Evolutionary conservation across 1,140 invertebrate genomes (phyloP).

Genomic region (Nomia melanderi): DNA sequence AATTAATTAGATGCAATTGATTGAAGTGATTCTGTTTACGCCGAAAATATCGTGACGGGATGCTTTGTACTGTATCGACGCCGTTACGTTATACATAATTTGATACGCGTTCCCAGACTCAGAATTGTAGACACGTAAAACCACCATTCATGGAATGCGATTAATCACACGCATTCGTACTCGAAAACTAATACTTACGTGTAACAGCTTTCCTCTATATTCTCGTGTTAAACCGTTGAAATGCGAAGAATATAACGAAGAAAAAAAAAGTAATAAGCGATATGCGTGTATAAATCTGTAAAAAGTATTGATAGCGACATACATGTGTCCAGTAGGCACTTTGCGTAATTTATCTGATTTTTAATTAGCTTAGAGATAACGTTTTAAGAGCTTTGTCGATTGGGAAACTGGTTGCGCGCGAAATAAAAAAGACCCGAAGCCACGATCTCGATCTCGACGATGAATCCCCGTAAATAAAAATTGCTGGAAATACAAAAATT

Average conservation of each 20-base stretch:
- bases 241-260: not conserved
- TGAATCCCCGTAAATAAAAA: conserved; percentile 4
- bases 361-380: conserved; percentile 22
- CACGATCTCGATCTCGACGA: not conserved
- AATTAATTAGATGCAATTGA: not conserved
- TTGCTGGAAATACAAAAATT: not conserved
- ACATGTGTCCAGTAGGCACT: conserved; percentile 26
- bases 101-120: not conserved
- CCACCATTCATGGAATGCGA: conserved; percentile 18
- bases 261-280: conserved; percentile 25
- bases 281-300: conserved; percentile 35
- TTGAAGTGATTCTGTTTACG: not conserved
- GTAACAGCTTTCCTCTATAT: conserved; percentile 52
- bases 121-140: not conserved
- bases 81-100: not conserved
- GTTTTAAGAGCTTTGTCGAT: conserved; percentile 18
- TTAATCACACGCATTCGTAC: conserved; percentile 27
- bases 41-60: not conserved
- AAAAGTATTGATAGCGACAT: conserved; percentile 28
- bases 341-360: conserved; percentile 50
- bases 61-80: not conserved
- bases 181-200: conserved; percentile 48
- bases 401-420: not conserved
- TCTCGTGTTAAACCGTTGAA: conserved; percentile 21
- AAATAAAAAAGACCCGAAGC: not conserved